phyloP scores from a whole-genome alignment of 2,797 vertebrate species.

The Lophius americanus region DNA sequence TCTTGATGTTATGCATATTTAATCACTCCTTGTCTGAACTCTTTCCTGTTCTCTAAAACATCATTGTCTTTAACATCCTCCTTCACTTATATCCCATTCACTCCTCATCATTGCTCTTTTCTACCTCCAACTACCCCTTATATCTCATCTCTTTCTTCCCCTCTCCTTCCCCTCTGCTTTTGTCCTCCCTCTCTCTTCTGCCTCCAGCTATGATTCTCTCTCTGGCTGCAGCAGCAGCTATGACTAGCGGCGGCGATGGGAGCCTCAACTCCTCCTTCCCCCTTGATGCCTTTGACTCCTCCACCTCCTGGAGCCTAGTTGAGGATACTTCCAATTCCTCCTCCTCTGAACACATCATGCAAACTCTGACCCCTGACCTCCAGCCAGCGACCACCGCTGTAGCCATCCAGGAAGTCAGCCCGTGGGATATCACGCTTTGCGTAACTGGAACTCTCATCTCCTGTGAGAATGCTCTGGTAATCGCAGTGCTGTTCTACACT shows the following conservation, averaged over 20 bases:
- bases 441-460: constrained; percentile 90
- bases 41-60: not conserved
- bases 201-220: constrained; percentile 86
- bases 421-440: constrained; percentile 91
- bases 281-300: constrained; percentile 65
- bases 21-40: not conserved
- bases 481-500: constrained; percentile 89
- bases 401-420: constrained; percentile 76
- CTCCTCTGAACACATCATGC: constrained; percentile 54
- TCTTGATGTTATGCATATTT: constrained; percentile 4
- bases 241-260: constrained; percentile 79
- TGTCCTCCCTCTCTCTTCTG: not conserved
- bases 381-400: constrained; percentile 46
- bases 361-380: constrained; percentile 62
- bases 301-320: constrained; percentile 68
- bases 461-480: constrained; percentile 90
- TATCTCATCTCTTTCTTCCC: not conserved
- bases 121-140: not conserved
- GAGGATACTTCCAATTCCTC: constrained; percentile 66
- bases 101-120: not conserved
- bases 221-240: constrained; percentile 79
- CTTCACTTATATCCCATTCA: not conserved
- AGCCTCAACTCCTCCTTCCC: constrained; percentile 70
- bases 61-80: not conserved
- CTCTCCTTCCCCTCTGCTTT: not conserved